A percentile compares a stretch with the other conserved stretches of the same genome.
Evolutionary conservation across 2,888 invertebrate genomes (phyloP).

Genomic region (Dolichopus griseipennis): DNA sequence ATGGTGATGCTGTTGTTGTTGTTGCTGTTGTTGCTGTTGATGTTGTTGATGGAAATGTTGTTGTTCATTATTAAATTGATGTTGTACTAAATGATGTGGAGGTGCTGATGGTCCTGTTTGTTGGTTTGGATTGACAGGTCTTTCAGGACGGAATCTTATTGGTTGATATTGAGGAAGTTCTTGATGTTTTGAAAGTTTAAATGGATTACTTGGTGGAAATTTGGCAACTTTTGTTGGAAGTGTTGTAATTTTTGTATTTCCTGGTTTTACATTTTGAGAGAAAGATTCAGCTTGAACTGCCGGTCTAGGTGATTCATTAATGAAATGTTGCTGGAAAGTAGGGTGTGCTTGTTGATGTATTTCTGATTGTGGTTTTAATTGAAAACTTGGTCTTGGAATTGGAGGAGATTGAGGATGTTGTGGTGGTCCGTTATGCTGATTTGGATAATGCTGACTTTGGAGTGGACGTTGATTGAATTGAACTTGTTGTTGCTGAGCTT

Average conservation of each 20-base stretch:
- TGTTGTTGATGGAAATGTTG: slow-evolving; percentile 17
- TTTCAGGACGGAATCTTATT: slow-evolving; percentile 37
- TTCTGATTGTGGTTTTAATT: slow-evolving; percentile 36
- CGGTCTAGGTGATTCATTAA: slow-evolving; percentile 22
- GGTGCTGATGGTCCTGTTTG: slow-evolving; percentile 30
- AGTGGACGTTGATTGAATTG: slow-evolving; percentile 29
- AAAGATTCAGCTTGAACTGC: slow-evolving; percentile 10
- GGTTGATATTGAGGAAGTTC: slow-evolving; percentile 32
- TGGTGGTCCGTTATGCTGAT: slow-evolving; percentile 36
- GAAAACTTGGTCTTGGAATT: slow-evolving; percentile 32
- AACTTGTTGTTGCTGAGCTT: slow-evolving; percentile 17
- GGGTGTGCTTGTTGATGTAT: slow-evolving; percentile 34
- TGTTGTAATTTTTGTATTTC: slow-evolving; percentile 24
- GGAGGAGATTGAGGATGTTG: slow-evolving; percentile 30
- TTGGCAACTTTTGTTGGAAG: neutral
- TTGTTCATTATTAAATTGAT: slow-evolving; percentile 40
- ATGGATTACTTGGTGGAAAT: neutral
- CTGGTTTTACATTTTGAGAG: slow-evolving; percentile 29
- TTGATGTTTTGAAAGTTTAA: neutral
- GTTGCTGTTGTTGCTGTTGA: slow-evolving; percentile 19
- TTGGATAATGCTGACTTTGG: slow-evolving; percentile 13
- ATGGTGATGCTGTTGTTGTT: slow-evolving; percentile 12
- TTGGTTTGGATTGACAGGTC: slow-evolving; percentile 22
- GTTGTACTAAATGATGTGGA: slow-evolving; percentile 32
- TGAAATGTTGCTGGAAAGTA: slow-evolving; percentile 28